Evolutionary conservation across 1,140 invertebrate genomes (phyloP).

Genomic region (Galleria mellonella): DNA sequence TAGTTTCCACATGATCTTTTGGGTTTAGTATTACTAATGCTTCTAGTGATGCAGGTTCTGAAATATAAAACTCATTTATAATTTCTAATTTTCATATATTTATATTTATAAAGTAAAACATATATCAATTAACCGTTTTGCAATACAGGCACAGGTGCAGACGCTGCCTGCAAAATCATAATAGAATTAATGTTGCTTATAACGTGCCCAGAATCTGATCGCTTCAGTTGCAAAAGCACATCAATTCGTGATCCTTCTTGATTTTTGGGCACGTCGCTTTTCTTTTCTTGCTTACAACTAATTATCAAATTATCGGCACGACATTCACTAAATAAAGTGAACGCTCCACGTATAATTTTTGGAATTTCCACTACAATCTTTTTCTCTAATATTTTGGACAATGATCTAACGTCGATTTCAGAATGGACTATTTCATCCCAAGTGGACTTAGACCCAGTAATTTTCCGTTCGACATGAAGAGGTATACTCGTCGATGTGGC

Average conservation of each 20-base stretch:
- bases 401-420: conserved; percentile 47
- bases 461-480: conserved; percentile 30
- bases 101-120: not conserved
- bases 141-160: conserved; percentile 10
- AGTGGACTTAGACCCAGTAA: conserved; percentile 13
- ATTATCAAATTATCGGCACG: conserved; percentile 41
- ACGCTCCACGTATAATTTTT: conserved; percentile 41
- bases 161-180: conserved; percentile 28
- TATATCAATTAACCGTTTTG: conserved; percentile 8
- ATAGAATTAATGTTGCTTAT: conserved; percentile 42
- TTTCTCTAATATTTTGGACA: conserved; percentile 54
- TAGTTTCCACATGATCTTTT: too few relatives aligned
- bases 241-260: conserved; percentile 25
- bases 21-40: too few relatives aligned
- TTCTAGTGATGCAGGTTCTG: too few relatives aligned
- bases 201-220: conserved; percentile 28
- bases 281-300: conserved; percentile 27
- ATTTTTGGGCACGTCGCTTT: conserved; percentile 6
- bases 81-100: too few relatives aligned
- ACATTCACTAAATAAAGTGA: conserved; percentile 34
- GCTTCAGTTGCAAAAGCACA: conserved; percentile 36
- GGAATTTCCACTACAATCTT: conserved; percentile 52
- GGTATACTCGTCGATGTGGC: conserved; percentile 40
- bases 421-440: conserved; percentile 55
- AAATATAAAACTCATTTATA: too few relatives aligned